These are phyloP conservation scores for Mobula hypostoma DNA, from an alignment of 2,113 vertebrate genomes.

Conservation along the genomic window DNA sequence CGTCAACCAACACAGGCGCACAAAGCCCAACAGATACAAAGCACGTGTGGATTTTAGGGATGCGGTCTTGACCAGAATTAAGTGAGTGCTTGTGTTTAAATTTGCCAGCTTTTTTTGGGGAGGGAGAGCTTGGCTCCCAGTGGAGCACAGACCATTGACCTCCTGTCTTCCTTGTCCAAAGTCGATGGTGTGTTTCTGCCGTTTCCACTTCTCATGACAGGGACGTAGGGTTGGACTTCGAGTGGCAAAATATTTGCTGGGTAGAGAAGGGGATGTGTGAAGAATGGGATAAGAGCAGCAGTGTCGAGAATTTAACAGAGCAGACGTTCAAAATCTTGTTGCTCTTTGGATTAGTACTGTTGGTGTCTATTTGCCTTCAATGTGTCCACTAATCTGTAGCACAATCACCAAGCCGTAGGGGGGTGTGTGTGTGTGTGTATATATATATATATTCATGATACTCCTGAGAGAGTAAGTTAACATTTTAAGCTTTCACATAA, in stretches of 20 bases:
- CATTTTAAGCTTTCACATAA: background rate
- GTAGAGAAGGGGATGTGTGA: background rate
- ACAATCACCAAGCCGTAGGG: background rate
- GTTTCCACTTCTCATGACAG: too few species aligned
- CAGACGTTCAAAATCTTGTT: too few species aligned
- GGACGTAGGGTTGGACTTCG: too few species aligned
- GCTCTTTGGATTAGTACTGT: background rate
- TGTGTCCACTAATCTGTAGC: background rate
- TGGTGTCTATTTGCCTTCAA: background rate
- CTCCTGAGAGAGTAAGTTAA: background rate
- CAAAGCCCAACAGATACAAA: too few species aligned
- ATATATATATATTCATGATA: too few species aligned
- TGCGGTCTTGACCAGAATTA: background rate
- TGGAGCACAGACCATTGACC: too few species aligned
- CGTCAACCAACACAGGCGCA: too few species aligned
- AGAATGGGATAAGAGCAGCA: background rate
- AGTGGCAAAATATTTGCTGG: too few species aligned
- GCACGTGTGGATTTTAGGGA: background rate
- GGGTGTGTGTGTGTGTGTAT: background rate
- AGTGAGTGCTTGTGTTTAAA: background rate
- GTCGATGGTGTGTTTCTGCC: too few species aligned
- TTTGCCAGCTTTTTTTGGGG: background rate
- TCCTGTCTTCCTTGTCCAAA: too few species aligned
- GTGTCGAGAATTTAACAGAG: background rate
- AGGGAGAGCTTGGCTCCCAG: too few species aligned